Conservation (phyloP, 2,797 vertebrate species). For the Betta splendens region DNA sequence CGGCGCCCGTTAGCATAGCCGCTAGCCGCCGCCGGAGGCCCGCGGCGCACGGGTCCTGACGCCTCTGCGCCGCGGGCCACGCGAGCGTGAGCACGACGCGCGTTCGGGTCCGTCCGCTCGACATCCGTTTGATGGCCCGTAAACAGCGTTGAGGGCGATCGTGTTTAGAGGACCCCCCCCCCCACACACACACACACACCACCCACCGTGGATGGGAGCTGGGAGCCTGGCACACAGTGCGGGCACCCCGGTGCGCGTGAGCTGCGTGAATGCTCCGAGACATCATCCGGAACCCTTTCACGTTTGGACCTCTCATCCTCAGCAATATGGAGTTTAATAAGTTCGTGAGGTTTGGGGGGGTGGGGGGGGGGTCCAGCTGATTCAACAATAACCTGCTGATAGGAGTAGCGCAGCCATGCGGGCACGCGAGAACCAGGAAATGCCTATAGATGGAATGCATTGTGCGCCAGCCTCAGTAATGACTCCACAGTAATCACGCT, state of each 20-base stretch:
- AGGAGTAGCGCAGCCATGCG: slow-evolving; percentile 34
- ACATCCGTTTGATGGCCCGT: slow-evolving; percentile 18
- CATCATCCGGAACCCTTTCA: slow-evolving; percentile 29
- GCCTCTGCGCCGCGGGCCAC: slow-evolving; percentile 42
- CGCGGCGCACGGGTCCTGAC: slow-evolving; percentile 62
- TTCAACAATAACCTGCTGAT: neutral
- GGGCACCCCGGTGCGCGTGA: slow-evolving; percentile 48
- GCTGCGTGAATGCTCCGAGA: too few species aligned
- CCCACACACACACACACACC: slow-evolving; percentile 37
- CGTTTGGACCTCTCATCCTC: neutral
- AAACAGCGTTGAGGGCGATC: slow-evolving; percentile 26
- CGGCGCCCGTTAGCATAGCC: slow-evolving; percentile 77
- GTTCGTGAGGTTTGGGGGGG: neutral
- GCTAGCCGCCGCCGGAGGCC: slow-evolving; percentile 70
- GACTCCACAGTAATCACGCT: slow-evolving; percentile 48
- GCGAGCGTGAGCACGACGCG: slow-evolving; percentile 6
- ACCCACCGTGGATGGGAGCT: slow-evolving; percentile 51
- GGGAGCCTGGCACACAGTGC: slow-evolving; percentile 57
- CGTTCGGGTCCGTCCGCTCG: slow-evolving; percentile 1
- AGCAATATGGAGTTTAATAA: slow-evolving; percentile 22
- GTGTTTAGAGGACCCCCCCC: slow-evolving; percentile 40
- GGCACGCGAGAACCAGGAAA: slow-evolving; percentile 70
- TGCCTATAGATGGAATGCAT: slow-evolving; percentile 56
- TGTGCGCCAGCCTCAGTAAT: slow-evolving; percentile 56
- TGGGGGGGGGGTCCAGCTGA: neutral